phyloP scores from a whole-genome alignment of 1,140 invertebrate genomes.

The Littorina saxatilis region DNA sequence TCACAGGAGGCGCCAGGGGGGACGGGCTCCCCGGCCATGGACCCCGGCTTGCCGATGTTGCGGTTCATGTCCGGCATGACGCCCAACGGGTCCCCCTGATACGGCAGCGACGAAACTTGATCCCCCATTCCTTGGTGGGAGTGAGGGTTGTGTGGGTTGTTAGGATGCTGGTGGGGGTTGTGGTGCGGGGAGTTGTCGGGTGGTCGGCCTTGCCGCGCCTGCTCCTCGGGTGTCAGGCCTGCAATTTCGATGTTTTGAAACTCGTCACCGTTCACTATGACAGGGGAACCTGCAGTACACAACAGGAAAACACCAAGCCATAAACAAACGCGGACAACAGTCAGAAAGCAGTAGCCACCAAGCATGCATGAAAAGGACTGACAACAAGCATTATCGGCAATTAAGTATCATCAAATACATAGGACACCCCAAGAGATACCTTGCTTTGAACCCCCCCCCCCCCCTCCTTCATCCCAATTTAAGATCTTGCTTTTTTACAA shows the following conservation, averaged over 20 bases:
- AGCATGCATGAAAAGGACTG: too few relatives aligned
- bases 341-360: too few relatives aligned
- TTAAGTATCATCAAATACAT: too few relatives aligned
- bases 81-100: slow-evolving; percentile 29
- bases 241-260: slow-evolving; percentile 74
- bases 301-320: too few relatives aligned
- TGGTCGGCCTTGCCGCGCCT: slow-evolving; percentile 32
- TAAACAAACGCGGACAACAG: too few relatives aligned
- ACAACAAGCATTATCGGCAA: too few relatives aligned
- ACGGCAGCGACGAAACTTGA: not conserved
- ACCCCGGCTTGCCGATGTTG: slow-evolving; percentile 47
- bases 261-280: slow-evolving; percentile 75
- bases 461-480: too few relatives aligned
- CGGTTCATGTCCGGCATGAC: slow-evolving; percentile 51
- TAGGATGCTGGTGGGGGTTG: not conserved
- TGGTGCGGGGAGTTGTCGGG: not conserved
- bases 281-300: slow-evolving; percentile 70
- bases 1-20: slow-evolving; percentile 58
- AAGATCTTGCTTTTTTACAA: too few relatives aligned
- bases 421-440: not conserved
- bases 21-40: too few relatives aligned
- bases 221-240: slow-evolving; percentile 44
- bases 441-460: too few relatives aligned
- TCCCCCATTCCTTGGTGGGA: not conserved
- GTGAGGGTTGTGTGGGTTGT: not conserved